A percentile compares a stretch with the other conserved stretches of the same genome.
phyloP scores from a whole-genome alignment of 2,113 vertebrate species.

The Muntiacus muntjak region DNA sequence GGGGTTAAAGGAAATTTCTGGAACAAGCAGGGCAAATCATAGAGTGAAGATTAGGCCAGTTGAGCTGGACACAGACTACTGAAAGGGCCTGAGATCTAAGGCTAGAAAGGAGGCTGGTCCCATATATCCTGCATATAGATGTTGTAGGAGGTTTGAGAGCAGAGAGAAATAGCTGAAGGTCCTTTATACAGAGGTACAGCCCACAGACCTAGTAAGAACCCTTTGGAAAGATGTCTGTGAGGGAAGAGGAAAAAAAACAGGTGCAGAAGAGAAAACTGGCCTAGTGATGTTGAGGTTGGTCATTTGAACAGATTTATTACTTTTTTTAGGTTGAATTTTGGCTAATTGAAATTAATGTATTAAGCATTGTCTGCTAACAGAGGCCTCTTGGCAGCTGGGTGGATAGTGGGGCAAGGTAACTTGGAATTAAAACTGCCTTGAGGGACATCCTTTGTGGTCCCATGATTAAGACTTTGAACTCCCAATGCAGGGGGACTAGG shows the following conservation, averaged over 20 bases:
- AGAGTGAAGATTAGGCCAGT: neutral
- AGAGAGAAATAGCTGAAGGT: neutral
- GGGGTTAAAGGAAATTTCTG: neutral
- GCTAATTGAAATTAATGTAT: neutral
- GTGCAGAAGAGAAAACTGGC: neutral
- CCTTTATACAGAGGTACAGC: neutral
- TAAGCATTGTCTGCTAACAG: neutral
- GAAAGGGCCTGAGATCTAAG: neutral
- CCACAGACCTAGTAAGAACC: neutral
- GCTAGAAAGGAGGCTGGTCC: neutral
- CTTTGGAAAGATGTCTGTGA: neutral
- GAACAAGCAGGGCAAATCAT: neutral
- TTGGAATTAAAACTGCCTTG: constrained; percentile 18
- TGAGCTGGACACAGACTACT: neutral
- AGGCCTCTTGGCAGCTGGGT: neutral
- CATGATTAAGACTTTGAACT: neutral
- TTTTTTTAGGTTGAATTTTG: neutral
- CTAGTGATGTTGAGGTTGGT: neutral
- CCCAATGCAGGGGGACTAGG: neutral
- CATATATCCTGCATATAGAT: neutral
- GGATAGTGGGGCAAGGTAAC: neutral
- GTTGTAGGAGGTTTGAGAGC: neutral
- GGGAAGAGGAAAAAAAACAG: neutral
- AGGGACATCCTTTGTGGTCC: neutral
- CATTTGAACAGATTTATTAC: neutral